Conservation (phyloP, 2,888 invertebrate genomes). For the Rhyacophila evoluta region DNA sequence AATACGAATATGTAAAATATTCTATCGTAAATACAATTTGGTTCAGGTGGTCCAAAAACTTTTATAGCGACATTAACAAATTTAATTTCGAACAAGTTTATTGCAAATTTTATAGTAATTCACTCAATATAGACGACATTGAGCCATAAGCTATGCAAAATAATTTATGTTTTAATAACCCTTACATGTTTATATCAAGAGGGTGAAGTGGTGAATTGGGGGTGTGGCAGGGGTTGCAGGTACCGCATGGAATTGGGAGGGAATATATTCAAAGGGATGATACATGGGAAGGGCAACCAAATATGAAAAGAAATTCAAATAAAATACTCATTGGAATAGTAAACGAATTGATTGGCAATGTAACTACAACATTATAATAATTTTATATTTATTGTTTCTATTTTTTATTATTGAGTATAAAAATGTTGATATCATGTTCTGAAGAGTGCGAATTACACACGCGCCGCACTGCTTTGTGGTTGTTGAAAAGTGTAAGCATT, state of each 20-base stretch:
- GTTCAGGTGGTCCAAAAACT: neutral
- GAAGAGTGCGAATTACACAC: too few relatives aligned
- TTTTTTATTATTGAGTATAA: too few relatives aligned
- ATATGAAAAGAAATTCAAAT: neutral
- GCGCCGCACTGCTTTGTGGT: too few relatives aligned
- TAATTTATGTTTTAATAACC: slow-evolving; percentile 49
- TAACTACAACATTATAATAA: too few relatives aligned
- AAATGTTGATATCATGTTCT: too few relatives aligned
- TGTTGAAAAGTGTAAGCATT: too few relatives aligned
- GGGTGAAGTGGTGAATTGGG: neutral
- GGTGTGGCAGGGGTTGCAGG: neutral
- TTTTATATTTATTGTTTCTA: too few relatives aligned
- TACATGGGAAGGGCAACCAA: neutral
- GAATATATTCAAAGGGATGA: neutral
- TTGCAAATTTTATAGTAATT: slow-evolving; percentile 6
- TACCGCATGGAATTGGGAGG: neutral
- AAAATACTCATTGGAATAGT: too few relatives aligned
- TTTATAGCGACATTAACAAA: neutral
- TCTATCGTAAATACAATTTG: neutral
- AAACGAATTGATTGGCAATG: too few relatives aligned
- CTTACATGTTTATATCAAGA: slow-evolving; percentile 18
- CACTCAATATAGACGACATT: slow-evolving; percentile 2
- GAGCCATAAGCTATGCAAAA: slow-evolving; percentile 34
- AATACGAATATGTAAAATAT: neutral
- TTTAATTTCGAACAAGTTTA: neutral